A percentile compares a stretch with the other conserved stretches of the same genome.
phyloP scores from a whole-genome alignment of 64 coral and sea anemone genomes.

The Montipora cactus region DNA sequence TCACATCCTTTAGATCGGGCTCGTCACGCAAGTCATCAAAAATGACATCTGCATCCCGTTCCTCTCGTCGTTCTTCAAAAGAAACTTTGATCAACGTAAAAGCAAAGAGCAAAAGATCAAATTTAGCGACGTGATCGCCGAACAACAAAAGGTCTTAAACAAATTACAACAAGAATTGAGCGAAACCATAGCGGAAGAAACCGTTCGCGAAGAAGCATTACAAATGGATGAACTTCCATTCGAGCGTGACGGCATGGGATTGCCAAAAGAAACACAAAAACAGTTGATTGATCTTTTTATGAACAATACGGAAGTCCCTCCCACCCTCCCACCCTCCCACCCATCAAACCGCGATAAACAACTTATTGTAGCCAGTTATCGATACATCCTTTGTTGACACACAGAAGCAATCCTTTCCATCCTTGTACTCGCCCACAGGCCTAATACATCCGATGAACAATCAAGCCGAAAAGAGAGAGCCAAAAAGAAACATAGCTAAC shows the following conservation, averaged over 20 bases:
- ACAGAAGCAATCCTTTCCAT: background rate
- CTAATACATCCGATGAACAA: no score
- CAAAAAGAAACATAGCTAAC: background rate
- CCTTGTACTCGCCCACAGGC: background rate
- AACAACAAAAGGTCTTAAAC: constrained; percentile 33
- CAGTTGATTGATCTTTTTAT: constrained; percentile 26
- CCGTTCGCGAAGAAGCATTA: constrained; percentile 34
- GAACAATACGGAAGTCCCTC: background rate
- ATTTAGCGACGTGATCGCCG: constrained; percentile 47
- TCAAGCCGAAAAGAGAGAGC: background rate
- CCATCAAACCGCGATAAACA: background rate
- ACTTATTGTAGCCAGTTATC: background rate
- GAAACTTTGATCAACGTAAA: constrained; percentile 25
- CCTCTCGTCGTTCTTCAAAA: background rate
- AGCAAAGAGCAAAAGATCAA: constrained; percentile 57
- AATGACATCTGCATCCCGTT: background rate
- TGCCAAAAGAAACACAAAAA: constrained; percentile 24
- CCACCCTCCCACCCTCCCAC: no score
- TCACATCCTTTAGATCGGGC: background rate
- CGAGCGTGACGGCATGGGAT: background rate
- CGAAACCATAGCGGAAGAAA: constrained; percentile 58
- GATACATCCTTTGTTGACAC: background rate
- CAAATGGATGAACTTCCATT: constrained; percentile 15
- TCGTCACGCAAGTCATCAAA: background rate
- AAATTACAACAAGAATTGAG: constrained; percentile 57